Percentiles rank a stretch among this genome's conserved stretches.
Conservation (phyloP, 2,888 invertebrate species). For the Agrenia bidenticulata region DNA sequence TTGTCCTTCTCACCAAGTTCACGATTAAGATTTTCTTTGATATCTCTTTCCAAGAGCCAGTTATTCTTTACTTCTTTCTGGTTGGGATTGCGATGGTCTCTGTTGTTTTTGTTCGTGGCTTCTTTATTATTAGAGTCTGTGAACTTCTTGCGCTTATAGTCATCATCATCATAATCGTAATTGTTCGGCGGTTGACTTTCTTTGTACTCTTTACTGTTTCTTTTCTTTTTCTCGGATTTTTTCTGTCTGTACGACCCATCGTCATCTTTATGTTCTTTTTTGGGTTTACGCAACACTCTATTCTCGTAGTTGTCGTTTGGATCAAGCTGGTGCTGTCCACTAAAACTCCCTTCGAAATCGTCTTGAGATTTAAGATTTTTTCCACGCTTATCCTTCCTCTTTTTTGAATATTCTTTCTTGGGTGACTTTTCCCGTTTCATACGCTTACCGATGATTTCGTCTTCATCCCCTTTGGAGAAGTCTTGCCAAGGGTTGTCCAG, state of each 20-base stretch:
- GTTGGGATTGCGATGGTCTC: neutral
- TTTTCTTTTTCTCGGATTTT: constrained; percentile 7
- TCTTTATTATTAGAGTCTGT: constrained; percentile 1
- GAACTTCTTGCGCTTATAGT: constrained; percentile 20
- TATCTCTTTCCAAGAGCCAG: constrained; percentile 34
- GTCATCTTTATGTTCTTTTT: no score
- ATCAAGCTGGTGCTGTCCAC: neutral
- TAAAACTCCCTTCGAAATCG: neutral
- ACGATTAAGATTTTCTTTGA: constrained; percentile 26
- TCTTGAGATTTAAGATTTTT: constrained; percentile 12
- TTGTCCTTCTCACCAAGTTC: neutral
- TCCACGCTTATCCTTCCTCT: constrained; percentile 23
- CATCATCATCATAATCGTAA: constrained; percentile 17
- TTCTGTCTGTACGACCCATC: constrained; percentile 3
- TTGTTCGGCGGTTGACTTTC: constrained; percentile 1
- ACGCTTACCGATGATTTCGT: neutral
- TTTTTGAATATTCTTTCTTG: constrained; percentile 11
- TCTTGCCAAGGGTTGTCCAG: neutral
- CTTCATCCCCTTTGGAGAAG: neutral
- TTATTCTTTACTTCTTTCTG: constrained; percentile 7
- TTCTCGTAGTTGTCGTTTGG: neutral
- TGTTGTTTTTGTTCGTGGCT: neutral
- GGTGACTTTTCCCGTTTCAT: neutral
- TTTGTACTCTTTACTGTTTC: constrained; percentile 8
- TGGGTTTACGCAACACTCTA: no score